These are phyloP conservation scores for Exocentrus adspersus DNA, from an alignment of 2,888 invertebrate species.

Conservation along the genomic window DNA sequence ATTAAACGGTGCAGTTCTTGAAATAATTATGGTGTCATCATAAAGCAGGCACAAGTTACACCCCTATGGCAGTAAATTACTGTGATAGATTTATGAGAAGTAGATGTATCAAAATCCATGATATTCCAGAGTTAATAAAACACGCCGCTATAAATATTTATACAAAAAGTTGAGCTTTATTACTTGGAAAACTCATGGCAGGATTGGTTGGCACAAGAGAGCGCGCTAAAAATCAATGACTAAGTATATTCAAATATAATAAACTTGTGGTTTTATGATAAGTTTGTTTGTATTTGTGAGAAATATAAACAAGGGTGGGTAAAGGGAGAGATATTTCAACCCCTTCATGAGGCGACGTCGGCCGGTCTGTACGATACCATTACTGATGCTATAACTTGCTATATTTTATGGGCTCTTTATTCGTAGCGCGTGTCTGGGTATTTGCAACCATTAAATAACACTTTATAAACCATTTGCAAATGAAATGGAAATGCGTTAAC, in stretches of 20 bases:
- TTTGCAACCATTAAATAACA: conserved; percentile 56
- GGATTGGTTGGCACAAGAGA: conserved; percentile 9
- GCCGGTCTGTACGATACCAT: conserved; percentile 52
- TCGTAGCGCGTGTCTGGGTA: conserved; percentile 53
- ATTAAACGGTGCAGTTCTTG: no score
- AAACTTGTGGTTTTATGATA: conserved; percentile 23
- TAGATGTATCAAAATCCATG: not conserved
- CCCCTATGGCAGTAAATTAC: not conserved
- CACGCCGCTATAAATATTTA: not conserved
- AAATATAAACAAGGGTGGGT: conserved; percentile 41
- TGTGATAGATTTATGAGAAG: not conserved
- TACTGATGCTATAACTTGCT: conserved; percentile 55
- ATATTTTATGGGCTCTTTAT: conserved; percentile 54
- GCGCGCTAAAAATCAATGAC: conserved; percentile 21
- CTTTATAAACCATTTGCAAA: conserved; percentile 54
- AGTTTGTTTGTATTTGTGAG: conserved; percentile 29
- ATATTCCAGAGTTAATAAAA: not conserved
- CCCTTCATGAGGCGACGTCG: conserved; percentile 40
- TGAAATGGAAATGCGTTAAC: conserved; percentile 45
- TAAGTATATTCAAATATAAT: conserved; percentile 27
- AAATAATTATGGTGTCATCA: no score
- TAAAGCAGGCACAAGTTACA: no score
- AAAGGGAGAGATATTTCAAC: conserved; percentile 28
- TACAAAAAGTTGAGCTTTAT: not conserved
- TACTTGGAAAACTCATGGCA: not conserved